Evolutionary conservation across 2,113 vertebrate species (phyloP).

Genomic region (Gnathonemus longibarbis): DNA sequence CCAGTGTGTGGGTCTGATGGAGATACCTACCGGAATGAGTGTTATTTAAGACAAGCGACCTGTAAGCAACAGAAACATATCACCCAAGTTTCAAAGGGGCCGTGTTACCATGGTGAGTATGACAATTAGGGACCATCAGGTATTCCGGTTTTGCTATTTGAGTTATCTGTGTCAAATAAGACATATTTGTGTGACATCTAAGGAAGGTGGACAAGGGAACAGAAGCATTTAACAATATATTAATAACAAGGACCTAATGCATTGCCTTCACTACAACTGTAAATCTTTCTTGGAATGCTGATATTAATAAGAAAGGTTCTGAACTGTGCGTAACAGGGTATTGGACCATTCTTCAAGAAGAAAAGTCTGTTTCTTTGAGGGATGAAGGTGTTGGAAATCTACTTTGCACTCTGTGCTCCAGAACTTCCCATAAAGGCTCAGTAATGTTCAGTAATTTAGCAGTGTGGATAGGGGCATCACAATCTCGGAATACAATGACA

Average conservation of each 20-base stretch:
- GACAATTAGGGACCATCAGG: neutral
- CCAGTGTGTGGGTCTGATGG: conserved; percentile 94
- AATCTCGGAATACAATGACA: neutral
- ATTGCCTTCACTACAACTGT: neutral
- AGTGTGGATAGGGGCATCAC: neutral
- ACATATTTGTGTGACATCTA: neutral
- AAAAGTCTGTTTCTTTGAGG: neutral
- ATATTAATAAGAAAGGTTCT: neutral
- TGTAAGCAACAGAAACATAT: conserved; percentile 90
- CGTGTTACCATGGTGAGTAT: conserved; percentile 84
- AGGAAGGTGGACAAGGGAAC: neutral
- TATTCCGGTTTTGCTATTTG: neutral
- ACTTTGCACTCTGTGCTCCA: neutral
- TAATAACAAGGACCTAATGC: neutral
- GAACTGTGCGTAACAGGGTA: neutral
- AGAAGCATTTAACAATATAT: neutral
- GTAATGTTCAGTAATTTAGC: neutral
- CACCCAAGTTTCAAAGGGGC: conserved; percentile 68
- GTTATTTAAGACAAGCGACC: conserved; percentile 83
- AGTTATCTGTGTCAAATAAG: neutral
- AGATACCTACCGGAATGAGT: conserved; percentile 97
- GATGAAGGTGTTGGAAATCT: neutral
- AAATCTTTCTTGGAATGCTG: neutral
- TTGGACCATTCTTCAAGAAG: neutral
- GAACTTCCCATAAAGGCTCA: neutral